Evolutionary conservation across 2,113 vertebrate genomes (phyloP).

Genomic region (Gobiocypris rarus): DNA sequence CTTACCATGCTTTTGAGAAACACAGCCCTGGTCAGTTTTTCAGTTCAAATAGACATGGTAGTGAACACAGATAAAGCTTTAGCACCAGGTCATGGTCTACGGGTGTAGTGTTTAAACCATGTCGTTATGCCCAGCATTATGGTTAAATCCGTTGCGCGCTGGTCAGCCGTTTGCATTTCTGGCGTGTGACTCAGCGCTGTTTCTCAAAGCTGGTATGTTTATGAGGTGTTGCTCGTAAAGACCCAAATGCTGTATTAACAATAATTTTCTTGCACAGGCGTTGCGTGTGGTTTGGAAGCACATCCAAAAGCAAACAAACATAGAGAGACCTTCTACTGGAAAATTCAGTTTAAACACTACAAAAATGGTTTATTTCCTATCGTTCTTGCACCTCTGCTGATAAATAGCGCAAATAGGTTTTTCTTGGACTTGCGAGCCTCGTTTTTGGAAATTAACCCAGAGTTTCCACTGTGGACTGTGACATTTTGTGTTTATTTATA

Average conservation of each 20-base stretch:
- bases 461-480: conserved; percentile 8
- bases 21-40: not conserved
- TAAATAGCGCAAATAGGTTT: conserved; percentile 5
- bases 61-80: conserved; percentile 19
- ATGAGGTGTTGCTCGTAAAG: conserved; percentile 76
- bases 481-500: not conserved
- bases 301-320: conserved; percentile 18
- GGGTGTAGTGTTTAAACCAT: conserved; percentile 22
- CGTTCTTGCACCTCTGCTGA: not conserved
- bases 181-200: conserved; percentile 70
- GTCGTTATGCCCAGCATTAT: not conserved
- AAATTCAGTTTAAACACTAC: not conserved
- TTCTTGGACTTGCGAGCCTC: not conserved
- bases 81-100: not conserved
- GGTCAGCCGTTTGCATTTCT: conserved; percentile 66
- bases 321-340: conserved; percentile 6
- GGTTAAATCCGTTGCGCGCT: conserved; percentile 33
- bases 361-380: not conserved
- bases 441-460: not conserved
- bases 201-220: conserved; percentile 73
- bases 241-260: conserved; percentile 76
- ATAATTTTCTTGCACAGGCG: conserved; percentile 74
- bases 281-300: conserved; percentile 66
- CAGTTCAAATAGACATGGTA: not conserved
- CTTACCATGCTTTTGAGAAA: too few relatives aligned